phyloP scores from a whole-genome alignment of 2,113 vertebrate species.

The Anser brachyrhynchus region DNA sequence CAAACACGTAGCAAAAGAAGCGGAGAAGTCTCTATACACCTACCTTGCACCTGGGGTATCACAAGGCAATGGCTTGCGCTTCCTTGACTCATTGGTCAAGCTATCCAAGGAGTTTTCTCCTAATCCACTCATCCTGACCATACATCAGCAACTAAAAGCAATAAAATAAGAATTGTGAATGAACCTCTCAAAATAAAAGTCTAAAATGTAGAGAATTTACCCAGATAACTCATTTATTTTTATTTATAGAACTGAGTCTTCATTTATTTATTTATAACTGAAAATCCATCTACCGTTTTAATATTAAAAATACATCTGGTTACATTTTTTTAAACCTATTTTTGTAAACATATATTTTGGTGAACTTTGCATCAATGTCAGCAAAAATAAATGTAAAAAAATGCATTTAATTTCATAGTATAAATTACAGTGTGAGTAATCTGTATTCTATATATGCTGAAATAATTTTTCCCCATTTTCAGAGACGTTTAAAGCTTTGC shows the following conservation, averaged over 20 bases:
- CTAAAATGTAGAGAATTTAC: neutral
- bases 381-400: neutral
- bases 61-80: constrained; percentile 92
- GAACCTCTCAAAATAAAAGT: neutral
- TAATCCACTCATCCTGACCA: constrained; percentile 91
- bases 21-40: neutral
- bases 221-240: neutral
- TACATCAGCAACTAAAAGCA: constrained; percentile 87
- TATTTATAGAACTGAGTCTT: neutral
- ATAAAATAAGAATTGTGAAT: neutral
- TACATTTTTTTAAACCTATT: neutral
- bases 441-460: too few relatives aligned
- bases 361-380: neutral
- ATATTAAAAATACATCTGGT: neutral
- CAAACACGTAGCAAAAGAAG: neutral
- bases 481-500: neutral
- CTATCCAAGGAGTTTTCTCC: constrained; percentile 91
- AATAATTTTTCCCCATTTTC: neutral
- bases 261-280: neutral
- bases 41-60: constrained; percentile 90
- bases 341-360: neutral
- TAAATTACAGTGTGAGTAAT: too few relatives aligned
- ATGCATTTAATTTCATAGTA: neutral
- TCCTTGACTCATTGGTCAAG: constrained; percentile 87
- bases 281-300: neutral